phyloP scores from a whole-genome alignment of 2,888 invertebrate genomes.

The Ligdia adustata region DNA sequence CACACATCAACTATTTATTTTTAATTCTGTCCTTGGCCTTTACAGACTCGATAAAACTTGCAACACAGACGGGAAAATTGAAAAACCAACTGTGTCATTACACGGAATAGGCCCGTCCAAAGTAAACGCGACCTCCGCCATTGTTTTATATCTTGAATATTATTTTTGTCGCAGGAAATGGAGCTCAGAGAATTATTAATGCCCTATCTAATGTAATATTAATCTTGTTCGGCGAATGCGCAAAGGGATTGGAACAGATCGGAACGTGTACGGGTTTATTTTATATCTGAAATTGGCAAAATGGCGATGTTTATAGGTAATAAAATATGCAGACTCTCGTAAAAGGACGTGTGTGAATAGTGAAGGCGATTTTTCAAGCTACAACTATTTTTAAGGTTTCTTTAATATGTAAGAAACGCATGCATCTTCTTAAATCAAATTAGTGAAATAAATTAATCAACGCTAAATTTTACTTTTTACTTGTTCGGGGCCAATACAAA shows the following conservation, averaged over 20 bases:
- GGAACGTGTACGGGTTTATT: neutral
- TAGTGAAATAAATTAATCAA: too few relatives aligned
- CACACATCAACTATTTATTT: too few relatives aligned
- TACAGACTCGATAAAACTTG: conserved; percentile 1
- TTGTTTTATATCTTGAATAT: conserved; percentile 16
- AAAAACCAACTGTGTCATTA: conserved; percentile 7
- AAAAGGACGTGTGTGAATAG: too few relatives aligned
- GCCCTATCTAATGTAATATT: conserved; percentile 14
- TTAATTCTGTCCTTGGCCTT: neutral
- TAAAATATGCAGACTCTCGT: conserved; percentile 17
- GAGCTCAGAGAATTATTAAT: conserved; percentile 17
- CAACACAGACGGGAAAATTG: conserved; percentile 5
- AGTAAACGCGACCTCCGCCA: neutral
- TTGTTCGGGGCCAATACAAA: too few relatives aligned
- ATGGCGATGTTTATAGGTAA: neutral
- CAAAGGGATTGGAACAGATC: neutral
- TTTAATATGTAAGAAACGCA: too few relatives aligned
- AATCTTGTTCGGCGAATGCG: conserved; percentile 2
- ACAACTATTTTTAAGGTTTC: too few relatives aligned
- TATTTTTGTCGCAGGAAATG: conserved; percentile 14
- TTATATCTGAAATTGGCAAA: conserved; percentile 9
- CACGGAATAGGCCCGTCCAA: conserved; percentile 1
- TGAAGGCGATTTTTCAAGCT: too few relatives aligned
- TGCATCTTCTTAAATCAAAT: too few relatives aligned
- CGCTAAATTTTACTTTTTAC: too few relatives aligned